Evolutionary conservation across 2,888 invertebrate species (phyloP), one percentile per base, ranked within the genome.

Genomic region (Sphaeridia pumilis): DNA sequence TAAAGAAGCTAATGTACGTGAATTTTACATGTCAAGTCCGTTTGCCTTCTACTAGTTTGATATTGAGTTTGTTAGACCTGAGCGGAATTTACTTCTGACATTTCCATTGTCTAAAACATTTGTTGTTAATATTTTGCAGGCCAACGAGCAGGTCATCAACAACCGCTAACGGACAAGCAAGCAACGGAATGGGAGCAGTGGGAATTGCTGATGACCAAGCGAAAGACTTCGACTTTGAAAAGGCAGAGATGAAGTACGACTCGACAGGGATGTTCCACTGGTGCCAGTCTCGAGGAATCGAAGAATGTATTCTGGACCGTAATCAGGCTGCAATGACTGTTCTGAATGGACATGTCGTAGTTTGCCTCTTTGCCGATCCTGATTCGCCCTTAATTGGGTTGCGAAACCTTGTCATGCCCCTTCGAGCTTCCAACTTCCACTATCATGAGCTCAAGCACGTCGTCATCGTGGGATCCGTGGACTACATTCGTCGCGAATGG

Each of bases 251-350:
- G 92, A 92, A 92, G 73, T 93, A 98, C 74, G 98, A 99, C 75
- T 94, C 94, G 66, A 99, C 98, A 61, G 98, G 98, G 64, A 99
- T 99, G 98, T 99, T 99, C 75, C 60, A 60, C 42, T 99, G 98
- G 98, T 94, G 94, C 71, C 94, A 94, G 52, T 92, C 94, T 56
- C 84, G 88, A 71, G 87, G 87, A 72, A 80, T 99, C 71, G 95
- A 97, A 76, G 94, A 95, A 74, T 94, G 94, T 74, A 88, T 97
- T 74, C 78, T 98, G 80, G 95, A 98, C 78, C 84, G 97, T 67
- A 95, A 95, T 72, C 95, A 97, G 78, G 97, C 97, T 69, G 94
- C 97, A 59, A 94, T 97, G 94, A 97, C 97, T 45, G 95, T 97
- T 22, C 77, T 97, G 50, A 94, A 94, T 70, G 94, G 95, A 42